Percentiles rank a stretch among this genome's conserved stretches.
These are phyloP conservation scores for Syngnathus scovelli DNA, from an alignment of 2,113 vertebrate genomes.

Conservation along the genomic window DNA sequence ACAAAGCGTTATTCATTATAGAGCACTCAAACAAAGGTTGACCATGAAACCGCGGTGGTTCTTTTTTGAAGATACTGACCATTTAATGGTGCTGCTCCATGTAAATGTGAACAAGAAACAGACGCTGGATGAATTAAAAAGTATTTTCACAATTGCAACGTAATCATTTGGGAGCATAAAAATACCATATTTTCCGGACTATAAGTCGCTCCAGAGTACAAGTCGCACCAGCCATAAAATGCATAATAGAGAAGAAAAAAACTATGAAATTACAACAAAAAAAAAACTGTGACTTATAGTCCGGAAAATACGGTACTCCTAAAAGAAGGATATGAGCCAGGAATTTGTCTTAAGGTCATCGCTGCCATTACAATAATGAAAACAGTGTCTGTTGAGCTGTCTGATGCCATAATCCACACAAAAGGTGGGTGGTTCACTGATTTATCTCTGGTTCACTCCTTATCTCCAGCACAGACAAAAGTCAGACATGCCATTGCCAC, in stretches of 20 bases:
- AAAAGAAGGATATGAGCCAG: slow-evolving; percentile 1
- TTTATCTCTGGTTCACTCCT: background rate
- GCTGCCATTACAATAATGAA: background rate
- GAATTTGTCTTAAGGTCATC: slow-evolving; percentile 3
- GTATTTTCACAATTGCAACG: background rate
- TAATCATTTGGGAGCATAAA: background rate
- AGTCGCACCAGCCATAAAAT: no score
- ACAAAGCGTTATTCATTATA: slow-evolving; percentile 17
- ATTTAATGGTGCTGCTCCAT: slow-evolving; percentile 13
- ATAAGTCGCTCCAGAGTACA: no score
- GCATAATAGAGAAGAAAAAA: no score
- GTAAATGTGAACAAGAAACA: background rate
- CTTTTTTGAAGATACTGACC: slow-evolving; percentile 22
- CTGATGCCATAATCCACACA: slow-evolving; percentile 11
- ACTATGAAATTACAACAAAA: no score
- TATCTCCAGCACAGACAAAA: slow-evolving; percentile 27
- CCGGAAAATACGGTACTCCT: background rate
- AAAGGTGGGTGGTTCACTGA: slow-evolving; percentile 1
- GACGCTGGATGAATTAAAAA: background rate
- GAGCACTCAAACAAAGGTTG: slow-evolving; percentile 19
- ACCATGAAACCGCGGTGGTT: slow-evolving; percentile 21
- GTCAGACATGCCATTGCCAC: slow-evolving; percentile 1
- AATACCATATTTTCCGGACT: background rate
- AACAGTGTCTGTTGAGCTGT: slow-evolving; percentile 14
- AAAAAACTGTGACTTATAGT: no score